Percentiles rank a stretch among this genome's conserved stretches.
Evolutionary conservation across 37 sponge, comb jelly and placozoan species (phyloP).

Genomic region (Halichondria panicea): DNA sequence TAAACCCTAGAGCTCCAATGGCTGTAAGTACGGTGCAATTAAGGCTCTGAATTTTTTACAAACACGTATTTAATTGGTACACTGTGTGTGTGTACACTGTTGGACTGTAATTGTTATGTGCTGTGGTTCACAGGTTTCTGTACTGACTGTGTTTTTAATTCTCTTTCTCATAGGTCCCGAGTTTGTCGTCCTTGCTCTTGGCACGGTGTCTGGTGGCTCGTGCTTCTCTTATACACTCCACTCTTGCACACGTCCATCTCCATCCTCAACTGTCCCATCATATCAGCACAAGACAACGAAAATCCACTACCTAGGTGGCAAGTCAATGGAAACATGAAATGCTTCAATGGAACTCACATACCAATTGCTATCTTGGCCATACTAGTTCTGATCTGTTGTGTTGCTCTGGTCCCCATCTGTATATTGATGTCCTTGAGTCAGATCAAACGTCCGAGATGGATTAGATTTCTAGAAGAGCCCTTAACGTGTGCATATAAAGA

Average conservation of each 20-base stretch:
- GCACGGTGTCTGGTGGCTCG: slow-evolving; percentile 53
- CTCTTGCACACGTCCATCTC: slow-evolving; percentile 61
- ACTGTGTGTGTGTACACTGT: too few relatives aligned
- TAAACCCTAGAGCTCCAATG: too few relatives aligned
- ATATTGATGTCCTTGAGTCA: not conserved
- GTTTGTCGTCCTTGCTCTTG: slow-evolving; percentile 21
- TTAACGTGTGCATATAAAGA: slow-evolving; percentile 36
- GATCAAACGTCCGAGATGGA: slow-evolving; percentile 10
- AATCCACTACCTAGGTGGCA: slow-evolving; percentile 38
- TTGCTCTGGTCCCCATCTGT: slow-evolving; percentile 21
- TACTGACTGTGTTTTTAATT: not conserved
- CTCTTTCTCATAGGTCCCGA: not conserved
- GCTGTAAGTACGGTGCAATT: too few relatives aligned
- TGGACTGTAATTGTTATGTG: too few relatives aligned
- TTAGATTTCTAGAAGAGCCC: not conserved
- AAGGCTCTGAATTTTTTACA: too few relatives aligned
- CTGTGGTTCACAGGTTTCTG: not conserved
- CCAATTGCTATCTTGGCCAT: slow-evolving; percentile 58
- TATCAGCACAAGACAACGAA: slow-evolving; percentile 4
- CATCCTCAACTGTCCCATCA: slow-evolving; percentile 57
- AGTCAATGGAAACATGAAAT: slow-evolving; percentile 50
- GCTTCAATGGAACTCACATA: slow-evolving; percentile 59
- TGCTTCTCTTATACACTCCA: slow-evolving; percentile 57
- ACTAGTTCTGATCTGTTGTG: slow-evolving; percentile 17
- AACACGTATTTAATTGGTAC: too few relatives aligned